Base-by-base conservation (phyloP, 2,888 invertebrate species). In the Tigriopus californicus region DNA sequence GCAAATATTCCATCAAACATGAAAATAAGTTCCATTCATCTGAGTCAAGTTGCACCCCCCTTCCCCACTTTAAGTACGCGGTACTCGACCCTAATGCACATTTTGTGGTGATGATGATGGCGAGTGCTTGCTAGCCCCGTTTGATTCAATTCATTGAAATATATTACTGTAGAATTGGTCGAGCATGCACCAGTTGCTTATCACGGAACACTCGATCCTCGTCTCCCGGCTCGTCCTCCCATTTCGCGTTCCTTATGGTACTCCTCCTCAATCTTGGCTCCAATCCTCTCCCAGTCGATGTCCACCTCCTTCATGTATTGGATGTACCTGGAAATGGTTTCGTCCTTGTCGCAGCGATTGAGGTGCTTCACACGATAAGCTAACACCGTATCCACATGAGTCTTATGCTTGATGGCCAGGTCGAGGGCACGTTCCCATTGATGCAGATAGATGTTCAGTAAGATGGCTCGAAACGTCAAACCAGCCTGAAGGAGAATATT, bases 361-460 rank as follows among this genome's bases (percentile, higher is more conserved):
- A 76, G 67, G 66, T 75, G 75, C 61, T 70, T 70, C 63, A 74
- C 69, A 62, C 85, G 72, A 64, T 79, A 75, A 42, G 79, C 78
- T 54, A 85, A 69, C n/a, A 86, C 83, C 6, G 80, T 79, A 65
- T 84, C 83, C 18, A 84, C 72, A 65, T 82, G 78, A 3, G 78
- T 79, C 68, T 82, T 81, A 69, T 84, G 79, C 66, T 83, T 82
- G 3, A 80, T 69, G 0, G 83, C 83, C 62, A 85, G 70, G 66
- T 85, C 84, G 59, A 86, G 69, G 1, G 85, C 84, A 66, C 85
- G 77, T 64, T 79, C 79, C 83, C 85, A 86, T 65, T 81, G 80
- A 68, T 82, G 82, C 63, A 81, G 74, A 65, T 79, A 75, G 15
- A 84, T 72, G 69, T 84, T 82, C 42, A 80, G 74, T 71, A 80